Conservation (phyloP, 2,888 invertebrate species). For the Malthinus seriepunctatus region DNA sequence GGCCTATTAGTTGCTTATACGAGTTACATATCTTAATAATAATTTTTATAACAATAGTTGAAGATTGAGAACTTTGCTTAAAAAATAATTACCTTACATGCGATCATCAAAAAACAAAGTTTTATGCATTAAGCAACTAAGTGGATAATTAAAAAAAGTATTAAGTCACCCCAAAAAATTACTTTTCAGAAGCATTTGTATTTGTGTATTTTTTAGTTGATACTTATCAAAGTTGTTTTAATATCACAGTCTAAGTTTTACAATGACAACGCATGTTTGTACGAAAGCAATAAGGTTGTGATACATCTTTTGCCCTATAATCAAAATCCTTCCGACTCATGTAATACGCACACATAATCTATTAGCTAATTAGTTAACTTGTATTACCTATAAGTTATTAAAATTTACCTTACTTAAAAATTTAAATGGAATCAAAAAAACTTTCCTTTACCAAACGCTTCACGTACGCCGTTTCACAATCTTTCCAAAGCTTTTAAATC, state of each 20-base stretch:
- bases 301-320: conserved; percentile 39
- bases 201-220: conserved; percentile 17
- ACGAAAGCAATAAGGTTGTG: conserved; percentile 41
- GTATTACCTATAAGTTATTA: too few relatives aligned
- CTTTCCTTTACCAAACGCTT: too few relatives aligned
- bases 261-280: conserved; percentile 38
- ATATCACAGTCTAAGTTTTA: conserved; percentile 36
- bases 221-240: conserved; percentile 11
- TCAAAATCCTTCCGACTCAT: conserved; percentile 38
- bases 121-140: not conserved
- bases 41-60: not conserved
- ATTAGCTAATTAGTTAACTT: conserved; percentile 10
- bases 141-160: conserved; percentile 10
- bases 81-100: not conserved
- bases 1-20: conserved; percentile 12
- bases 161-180: conserved; percentile 11
- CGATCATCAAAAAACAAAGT: not conserved
- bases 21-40: not conserved
- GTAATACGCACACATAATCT: conserved; percentile 16
- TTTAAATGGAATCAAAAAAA: too few relatives aligned
- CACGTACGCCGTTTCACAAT: too few relatives aligned
- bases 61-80: not conserved
- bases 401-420: too few relatives aligned
- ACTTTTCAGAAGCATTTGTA: conserved; percentile 15
- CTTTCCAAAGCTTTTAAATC: too few relatives aligned